phyloP scores from a whole-genome alignment of 2,888 invertebrate species.

The Dryobotodes eremita region DNA sequence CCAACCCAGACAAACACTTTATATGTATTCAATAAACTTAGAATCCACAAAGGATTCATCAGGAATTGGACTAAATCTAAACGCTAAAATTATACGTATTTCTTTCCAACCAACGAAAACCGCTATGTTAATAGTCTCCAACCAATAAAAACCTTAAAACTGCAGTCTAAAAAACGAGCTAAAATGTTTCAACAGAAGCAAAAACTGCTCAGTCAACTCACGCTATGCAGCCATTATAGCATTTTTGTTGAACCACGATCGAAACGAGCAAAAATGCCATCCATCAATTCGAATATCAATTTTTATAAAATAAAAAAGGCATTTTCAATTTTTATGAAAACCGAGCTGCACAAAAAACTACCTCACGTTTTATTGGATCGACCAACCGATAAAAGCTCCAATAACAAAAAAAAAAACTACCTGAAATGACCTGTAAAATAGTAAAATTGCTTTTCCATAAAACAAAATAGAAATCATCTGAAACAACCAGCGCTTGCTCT shows the following conservation, averaged over 20 bases:
- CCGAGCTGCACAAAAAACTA: slow-evolving; percentile 10
- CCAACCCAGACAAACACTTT: neutral
- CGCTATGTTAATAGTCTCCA: neutral
- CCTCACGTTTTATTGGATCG: neutral
- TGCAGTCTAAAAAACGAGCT: neutral
- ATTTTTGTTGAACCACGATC: slow-evolving; percentile 8
- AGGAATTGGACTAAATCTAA: no score
- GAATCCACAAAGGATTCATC: neutral
- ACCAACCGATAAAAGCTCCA: neutral
- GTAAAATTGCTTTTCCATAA: neutral
- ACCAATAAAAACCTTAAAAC: neutral
- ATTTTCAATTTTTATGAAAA: slow-evolving; percentile 19
- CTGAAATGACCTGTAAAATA: neutral
- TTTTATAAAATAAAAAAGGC: neutral
- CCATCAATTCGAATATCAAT: slow-evolving; percentile 24
- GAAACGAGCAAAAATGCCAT: slow-evolving; percentile 18
- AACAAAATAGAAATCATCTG: neutral
- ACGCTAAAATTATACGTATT: neutral
- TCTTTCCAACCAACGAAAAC: neutral
- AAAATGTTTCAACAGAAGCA: neutral
- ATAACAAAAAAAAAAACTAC: slow-evolving; percentile 6
- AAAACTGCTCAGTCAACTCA: neutral
- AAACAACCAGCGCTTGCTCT: neutral
- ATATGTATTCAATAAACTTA: no score
- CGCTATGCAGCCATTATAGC: slow-evolving; percentile 7